Base-by-base conservation (phyloP, 2,797 vertebrate species). In the Danio tinwini region DNA sequence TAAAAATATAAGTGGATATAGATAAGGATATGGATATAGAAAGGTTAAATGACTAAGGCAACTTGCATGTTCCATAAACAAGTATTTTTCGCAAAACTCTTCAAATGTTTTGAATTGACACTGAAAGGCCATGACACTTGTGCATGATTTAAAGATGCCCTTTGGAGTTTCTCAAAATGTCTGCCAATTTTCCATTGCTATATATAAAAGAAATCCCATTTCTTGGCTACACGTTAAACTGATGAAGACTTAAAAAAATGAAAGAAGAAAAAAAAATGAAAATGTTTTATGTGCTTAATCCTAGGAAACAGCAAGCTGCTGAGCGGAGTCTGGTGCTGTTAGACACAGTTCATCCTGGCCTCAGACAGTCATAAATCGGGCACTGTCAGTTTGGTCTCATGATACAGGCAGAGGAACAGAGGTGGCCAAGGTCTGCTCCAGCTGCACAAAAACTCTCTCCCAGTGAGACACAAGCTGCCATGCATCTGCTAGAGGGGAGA, bases 391-490 rank as follows among this genome's bases (percentile, higher is more conserved):
- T 42, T 67, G 42, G 59, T 69, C 71, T 56, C 53, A 6, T 52
- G 69, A 58, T 13, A 11, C 39, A 67, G 56, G 61, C 19, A 13
- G 17, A 62, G 37, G 13, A 78, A 70, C 53, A 13, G 63, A 69
- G 75, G 44, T 77, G 53, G 73, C 39, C 61, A 49, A 45, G 71
- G 58, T 82, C 68, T 47, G 40, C 42, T 83, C 69, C 58, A n/a
- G 58, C 74, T 58, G 73, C 68, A 72, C 49, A 14, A 81, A 80
- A 74, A 78, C 44, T 68, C 77, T 56, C 73, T 72, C 56, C 78
- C 82, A 13, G 47, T 42, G 72, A 82, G 78, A 81, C 55, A 49
- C 75, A 49, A 58, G 62, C 77, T 63, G 67, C 56, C 52, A 74
- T 72, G 64, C 47, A 61, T 82, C 75, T 74, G 80, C 71, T 42